phyloP scores from a whole-genome alignment of 2,113 vertebrate species.

The Odontesthes bonariensis region DNA sequence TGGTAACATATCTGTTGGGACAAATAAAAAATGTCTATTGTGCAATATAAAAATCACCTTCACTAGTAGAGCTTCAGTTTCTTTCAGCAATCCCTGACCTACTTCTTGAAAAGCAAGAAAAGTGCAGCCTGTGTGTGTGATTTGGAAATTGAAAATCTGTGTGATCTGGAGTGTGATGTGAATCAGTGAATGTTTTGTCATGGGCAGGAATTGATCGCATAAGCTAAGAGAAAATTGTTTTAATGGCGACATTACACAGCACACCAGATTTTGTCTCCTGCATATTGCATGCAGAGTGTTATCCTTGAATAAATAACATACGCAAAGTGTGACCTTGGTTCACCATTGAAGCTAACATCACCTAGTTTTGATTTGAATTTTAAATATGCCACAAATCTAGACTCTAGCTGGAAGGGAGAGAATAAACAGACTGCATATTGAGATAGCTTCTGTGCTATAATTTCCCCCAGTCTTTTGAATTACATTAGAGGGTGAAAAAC shows the following conservation, averaged over 20 bases:
- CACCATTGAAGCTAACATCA: conserved; percentile 11
- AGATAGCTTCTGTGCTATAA: neutral
- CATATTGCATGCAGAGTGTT: neutral
- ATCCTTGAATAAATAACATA: neutral
- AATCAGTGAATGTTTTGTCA: conserved; percentile 3
- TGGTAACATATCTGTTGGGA: neutral
- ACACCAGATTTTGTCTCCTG: neutral
- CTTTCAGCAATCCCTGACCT: conserved; percentile 30
- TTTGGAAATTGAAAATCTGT: neutral
- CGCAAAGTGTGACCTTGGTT: conserved; percentile 27
- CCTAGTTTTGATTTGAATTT: conserved; percentile 41
- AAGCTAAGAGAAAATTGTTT: neutral
- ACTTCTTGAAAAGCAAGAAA: conserved; percentile 32
- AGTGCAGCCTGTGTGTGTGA: neutral
- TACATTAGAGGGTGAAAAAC: conserved; percentile 33
- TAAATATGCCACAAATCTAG: conserved; percentile 15
- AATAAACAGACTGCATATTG: conserved; percentile 9
- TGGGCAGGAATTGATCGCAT: neutral
- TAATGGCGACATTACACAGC: neutral
- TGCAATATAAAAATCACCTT: neutral
- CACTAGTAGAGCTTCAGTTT: neutral
- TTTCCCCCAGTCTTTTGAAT: conserved; percentile 21
- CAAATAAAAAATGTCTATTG: neutral
- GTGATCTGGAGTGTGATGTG: neutral
- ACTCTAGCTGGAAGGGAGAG: neutral